These are phyloP conservation scores for Elymnias hypermnestra DNA, from an alignment of 1,140 invertebrate species.

Conservation along the genomic window DNA sequence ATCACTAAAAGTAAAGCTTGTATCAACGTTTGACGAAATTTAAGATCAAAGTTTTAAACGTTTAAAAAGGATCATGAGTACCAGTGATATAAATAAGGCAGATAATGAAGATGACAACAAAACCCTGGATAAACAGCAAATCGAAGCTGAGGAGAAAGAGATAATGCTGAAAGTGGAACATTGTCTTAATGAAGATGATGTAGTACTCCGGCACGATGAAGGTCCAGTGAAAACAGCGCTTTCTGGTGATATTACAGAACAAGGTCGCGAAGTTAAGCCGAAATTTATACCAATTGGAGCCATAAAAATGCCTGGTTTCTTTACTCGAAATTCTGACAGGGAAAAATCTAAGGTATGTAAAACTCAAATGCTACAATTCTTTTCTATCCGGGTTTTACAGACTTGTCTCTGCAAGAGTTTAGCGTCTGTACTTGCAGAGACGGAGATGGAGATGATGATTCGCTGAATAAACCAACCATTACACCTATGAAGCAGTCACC, in stretches of 20 bases:
- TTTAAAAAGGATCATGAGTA: constrained; percentile 38
- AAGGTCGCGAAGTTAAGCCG: constrained; percentile 83
- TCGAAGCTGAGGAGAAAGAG: constrained; percentile 83
- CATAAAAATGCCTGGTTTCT: constrained; percentile 88
- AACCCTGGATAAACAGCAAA: constrained; percentile 83
- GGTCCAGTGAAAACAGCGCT: constrained; percentile 75
- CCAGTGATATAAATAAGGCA: constrained; percentile 53
- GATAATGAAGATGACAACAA: constrained; percentile 70
- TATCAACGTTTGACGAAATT: neutral
- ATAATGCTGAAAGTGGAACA: constrained; percentile 82
- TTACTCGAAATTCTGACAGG: constrained; percentile 85
- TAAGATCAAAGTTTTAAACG: constrained; percentile 14
- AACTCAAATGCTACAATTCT: no score
- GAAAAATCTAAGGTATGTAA: constrained; percentile 72
- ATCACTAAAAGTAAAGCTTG: neutral
- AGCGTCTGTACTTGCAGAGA: no score
- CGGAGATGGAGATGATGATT: no score
- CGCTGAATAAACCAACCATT: no score
- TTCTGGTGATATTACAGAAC: constrained; percentile 77
- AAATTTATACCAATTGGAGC: constrained; percentile 89
- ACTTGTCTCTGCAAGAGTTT: no score
- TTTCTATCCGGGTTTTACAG: no score
- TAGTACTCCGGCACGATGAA: constrained; percentile 67
- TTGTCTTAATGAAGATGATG: constrained; percentile 51
- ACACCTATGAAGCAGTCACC: no score